Evolutionary conservation across 53 echinoderm and acorn worm species (phyloP).

Genomic region (Apostichopus leukothele): DNA sequence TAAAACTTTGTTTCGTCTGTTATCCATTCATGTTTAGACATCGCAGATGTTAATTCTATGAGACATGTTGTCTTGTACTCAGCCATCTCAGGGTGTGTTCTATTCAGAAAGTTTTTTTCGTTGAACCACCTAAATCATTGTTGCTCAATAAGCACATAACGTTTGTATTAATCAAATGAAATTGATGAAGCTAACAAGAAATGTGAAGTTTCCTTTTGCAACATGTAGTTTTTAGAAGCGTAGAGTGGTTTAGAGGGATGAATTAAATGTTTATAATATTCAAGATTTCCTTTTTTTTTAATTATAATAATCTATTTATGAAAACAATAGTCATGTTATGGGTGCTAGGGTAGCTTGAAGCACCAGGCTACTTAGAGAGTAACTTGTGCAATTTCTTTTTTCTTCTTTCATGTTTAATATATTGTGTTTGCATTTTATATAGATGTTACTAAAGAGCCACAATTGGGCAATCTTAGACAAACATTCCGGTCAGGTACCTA

Average conservation of each 20-base stretch:
- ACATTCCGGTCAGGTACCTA: constrained; percentile 33
- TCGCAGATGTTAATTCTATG: no score
- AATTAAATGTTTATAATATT: constrained; percentile 15
- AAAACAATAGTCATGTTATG: constrained; percentile 18
- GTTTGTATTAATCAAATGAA: no score
- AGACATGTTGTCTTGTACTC: no score
- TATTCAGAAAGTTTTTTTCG: no score
- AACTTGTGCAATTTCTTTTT: constrained; percentile 38
- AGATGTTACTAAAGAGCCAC: constrained; percentile 24
- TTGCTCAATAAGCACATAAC: no score
- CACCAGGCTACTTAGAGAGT: constrained; percentile 28
- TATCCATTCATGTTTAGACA: neutral
- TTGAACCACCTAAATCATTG: no score
- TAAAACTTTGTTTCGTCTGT: neutral
- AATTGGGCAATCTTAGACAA: constrained; percentile 35
- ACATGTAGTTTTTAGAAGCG: neutral
- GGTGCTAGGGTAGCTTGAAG: constrained; percentile 39
- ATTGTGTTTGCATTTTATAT: constrained; percentile 29
- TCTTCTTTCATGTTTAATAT: constrained; percentile 36
- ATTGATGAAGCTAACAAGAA: no score
- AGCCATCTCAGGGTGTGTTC: no score
- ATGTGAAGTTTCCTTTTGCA: no score
- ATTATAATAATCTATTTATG: neutral
- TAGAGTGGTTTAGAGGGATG: neutral
- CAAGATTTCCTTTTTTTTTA: neutral